Conservation (phyloP, 2,113 vertebrate species). For the Neolamprologus caudopunctatus region DNA sequence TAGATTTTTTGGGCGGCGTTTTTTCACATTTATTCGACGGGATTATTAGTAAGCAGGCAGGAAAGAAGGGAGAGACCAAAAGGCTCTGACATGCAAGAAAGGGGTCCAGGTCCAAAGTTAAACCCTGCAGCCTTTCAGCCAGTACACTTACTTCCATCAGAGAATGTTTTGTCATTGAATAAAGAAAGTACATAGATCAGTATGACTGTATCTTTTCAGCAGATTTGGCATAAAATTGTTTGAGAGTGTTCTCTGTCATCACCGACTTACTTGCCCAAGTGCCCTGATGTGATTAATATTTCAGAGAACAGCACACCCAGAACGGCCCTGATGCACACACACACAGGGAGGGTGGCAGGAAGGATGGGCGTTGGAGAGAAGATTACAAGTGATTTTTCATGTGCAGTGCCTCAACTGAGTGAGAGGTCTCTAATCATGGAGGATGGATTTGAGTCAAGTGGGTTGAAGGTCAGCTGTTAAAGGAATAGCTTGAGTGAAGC, state of each 20-base stretch:
- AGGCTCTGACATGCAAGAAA: background rate
- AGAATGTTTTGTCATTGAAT: background rate
- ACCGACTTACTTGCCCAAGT: background rate
- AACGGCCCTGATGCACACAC: background rate
- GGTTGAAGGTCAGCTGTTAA: background rate
- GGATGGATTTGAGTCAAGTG: background rate
- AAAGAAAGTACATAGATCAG: background rate
- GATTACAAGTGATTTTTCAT: background rate
- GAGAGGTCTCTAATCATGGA: background rate
- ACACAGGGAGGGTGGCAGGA: background rate
- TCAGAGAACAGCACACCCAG: constrained; percentile 3
- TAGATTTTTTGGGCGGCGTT: background rate
- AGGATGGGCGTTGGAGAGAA: constrained; percentile 39
- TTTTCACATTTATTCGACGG: background rate
- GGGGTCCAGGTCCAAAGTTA: background rate
- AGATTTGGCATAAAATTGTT: background rate
- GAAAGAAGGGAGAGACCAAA: background rate
- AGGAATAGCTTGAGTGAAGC: background rate
- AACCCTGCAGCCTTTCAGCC: background rate
- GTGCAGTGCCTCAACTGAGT: background rate
- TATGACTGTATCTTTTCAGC: background rate
- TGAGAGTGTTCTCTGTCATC: background rate
- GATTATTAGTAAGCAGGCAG: background rate
- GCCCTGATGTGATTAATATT: background rate
- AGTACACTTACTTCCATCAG: background rate